Conservation (phyloP, 2,113 vertebrate genomes). For the Bufo gargarizans region DNA sequence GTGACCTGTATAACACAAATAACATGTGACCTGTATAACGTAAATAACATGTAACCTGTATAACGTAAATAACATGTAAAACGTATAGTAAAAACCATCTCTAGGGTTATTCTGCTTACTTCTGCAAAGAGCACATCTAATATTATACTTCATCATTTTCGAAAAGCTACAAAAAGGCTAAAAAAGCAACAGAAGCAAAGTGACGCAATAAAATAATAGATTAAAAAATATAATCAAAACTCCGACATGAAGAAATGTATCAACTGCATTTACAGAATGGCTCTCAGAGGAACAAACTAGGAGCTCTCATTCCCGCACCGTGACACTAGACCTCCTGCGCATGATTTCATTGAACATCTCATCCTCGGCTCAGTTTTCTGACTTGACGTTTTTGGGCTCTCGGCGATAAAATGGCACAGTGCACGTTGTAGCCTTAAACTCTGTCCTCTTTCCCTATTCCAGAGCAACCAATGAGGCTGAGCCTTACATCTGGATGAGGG, state of each 20-base stretch:
- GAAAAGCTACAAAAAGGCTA: background rate
- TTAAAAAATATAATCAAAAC: background rate
- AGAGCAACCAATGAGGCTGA: constrained; percentile 25
- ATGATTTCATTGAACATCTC: background rate
- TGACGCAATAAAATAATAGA: background rate
- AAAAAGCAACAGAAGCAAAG: background rate
- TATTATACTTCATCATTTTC: background rate
- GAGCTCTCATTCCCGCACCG: too few relatives aligned
- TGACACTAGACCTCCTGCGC: background rate
- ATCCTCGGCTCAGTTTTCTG: background rate
- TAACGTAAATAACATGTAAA: too few relatives aligned
- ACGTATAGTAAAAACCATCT: too few relatives aligned
- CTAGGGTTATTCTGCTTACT: background rate
- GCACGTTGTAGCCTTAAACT: constrained; percentile 8
- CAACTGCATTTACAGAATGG: background rate
- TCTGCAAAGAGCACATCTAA: background rate
- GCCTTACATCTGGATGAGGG: constrained; percentile 41
- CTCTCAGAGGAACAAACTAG: background rate
- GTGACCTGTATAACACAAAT: too few relatives aligned
- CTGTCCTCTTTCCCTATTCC: background rate
- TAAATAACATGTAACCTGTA: too few relatives aligned
- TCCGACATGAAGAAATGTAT: background rate
- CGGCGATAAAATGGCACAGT: background rate
- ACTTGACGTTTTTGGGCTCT: background rate
- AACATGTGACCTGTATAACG: too few relatives aligned